Base-by-base conservation (phyloP, 2,888 invertebrate species). In the Rhamphomyia laevipes region DNA sequence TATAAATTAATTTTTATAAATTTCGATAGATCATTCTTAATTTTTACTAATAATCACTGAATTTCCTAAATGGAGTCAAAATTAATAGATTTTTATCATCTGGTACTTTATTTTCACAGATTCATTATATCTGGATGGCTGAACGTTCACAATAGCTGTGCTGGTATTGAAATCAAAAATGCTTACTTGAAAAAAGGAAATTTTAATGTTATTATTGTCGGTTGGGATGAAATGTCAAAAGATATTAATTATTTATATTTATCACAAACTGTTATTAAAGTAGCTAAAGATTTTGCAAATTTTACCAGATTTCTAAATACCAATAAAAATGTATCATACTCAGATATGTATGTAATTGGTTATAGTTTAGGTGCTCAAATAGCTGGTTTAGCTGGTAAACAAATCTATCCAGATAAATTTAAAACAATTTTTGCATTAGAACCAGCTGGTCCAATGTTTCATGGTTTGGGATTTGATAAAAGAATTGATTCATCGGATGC, bases 281-380 rank as follows among this genome's bases (percentile, higher is more conserved):
- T 67, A 27, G 63, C 64, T 9, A 53, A 54, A 11, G 58, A 58
- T 47, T 51, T 67, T 43, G 61, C 60, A 3, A 49, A 58, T 23
- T 62, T 70, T 48, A 51, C 69, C 3, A 52, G 61, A 7, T 68
- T 65, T 45, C 52, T 72, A 9, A 56, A 62, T n/a, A 49, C 52
- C 1, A 52, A 58, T 13, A 58, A 61, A 1, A 57, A 56, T 7
- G 52, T 68, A 2, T 51, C 60, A 9, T 58, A 58, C 6, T 54
- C 53, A 2, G 55, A 53, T 1, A 61, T 65, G 13, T 65, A 63
- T 51, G 45, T 71, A n/a, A 56, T 70, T 43, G 71, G 71, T 1
- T 71, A 71, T 48, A 70, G 69, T 17, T 63, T 71, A 1, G 71
- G 71, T 37, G 67, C 63, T 11, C 71, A 71, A 37, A 53, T 67